Conservation (phyloP, 1,140 invertebrate species). For the Holcopasites calliopsidis region DNA sequence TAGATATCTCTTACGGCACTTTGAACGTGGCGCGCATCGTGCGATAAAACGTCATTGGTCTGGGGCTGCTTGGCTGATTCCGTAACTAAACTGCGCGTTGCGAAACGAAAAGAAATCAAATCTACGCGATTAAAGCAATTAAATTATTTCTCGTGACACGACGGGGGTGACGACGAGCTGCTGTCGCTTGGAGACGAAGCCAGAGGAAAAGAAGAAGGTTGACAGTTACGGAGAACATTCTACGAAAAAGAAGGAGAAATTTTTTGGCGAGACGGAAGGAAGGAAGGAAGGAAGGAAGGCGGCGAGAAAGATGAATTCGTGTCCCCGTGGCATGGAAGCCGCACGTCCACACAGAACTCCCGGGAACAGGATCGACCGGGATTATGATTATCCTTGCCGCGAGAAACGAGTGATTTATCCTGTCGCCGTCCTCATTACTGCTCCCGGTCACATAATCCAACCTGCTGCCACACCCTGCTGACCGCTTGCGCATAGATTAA, state of each 20-base stretch:
- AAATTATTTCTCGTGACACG: not conserved
- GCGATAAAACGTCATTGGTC: conserved; percentile 39
- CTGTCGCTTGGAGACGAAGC: not conserved
- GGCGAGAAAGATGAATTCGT: conserved; percentile 73
- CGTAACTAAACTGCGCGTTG: not conserved
- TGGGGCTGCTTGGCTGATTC: not conserved
- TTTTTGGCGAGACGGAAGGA: conserved; percentile 71
- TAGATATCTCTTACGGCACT: conserved; percentile 33
- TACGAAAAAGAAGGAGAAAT: conserved; percentile 57
- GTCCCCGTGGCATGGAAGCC: conserved; percentile 44
- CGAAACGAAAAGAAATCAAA: too few relatives aligned
- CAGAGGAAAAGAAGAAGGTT: conserved; percentile 1
- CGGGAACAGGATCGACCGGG: conserved; percentile 64
- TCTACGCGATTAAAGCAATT: too few relatives aligned
- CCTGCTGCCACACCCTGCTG: conserved; percentile 72
- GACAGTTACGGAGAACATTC: not conserved
- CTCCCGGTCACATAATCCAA: conserved; percentile 71
- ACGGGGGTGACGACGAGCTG: conserved; percentile 15
- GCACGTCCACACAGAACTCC: conserved; percentile 52
- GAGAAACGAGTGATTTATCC: conserved; percentile 76
- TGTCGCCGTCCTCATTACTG: conserved; percentile 75
- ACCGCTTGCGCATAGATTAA: conserved; percentile 66
- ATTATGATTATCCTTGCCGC: conserved; percentile 74
- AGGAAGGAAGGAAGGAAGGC: conserved; percentile 62
- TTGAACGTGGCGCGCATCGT: conserved; percentile 28